These are phyloP conservation scores for Zapornia atra DNA, from an alignment of 2,113 vertebrate species.

Conservation along the genomic window DNA sequence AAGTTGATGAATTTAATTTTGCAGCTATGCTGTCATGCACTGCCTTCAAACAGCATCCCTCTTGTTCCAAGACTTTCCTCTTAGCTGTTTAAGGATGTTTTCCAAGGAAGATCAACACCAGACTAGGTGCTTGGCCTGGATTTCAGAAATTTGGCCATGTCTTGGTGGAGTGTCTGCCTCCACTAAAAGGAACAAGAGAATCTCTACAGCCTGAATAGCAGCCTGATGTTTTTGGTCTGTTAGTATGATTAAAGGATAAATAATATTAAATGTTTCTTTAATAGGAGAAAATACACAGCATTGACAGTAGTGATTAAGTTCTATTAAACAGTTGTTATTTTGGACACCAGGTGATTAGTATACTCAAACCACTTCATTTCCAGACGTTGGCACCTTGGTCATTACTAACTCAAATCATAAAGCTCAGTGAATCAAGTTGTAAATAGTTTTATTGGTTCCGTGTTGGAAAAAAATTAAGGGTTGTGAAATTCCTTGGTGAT, in stretches of 20 bases:
- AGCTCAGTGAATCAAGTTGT: constrained; percentile 59
- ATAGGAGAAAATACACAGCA: constrained; percentile 26
- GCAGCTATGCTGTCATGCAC: background rate
- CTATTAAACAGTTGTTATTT: constrained; percentile 57
- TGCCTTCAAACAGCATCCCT: background rate
- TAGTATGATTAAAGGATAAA: constrained; percentile 46
- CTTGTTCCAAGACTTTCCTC: background rate
- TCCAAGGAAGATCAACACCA: background rate
- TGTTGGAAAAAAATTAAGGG: background rate
- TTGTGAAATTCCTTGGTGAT: constrained; percentile 9
- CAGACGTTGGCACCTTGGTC: constrained; percentile 49
- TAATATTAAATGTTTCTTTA: constrained; percentile 34
- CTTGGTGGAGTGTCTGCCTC: background rate
- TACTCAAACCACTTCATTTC: constrained; percentile 51
- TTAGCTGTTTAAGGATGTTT: background rate
- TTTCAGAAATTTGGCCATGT: background rate
- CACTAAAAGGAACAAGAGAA: background rate
- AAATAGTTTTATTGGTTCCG: constrained; percentile 44
- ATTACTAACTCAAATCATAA: constrained; percentile 32
- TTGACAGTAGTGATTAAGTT: constrained; percentile 52
- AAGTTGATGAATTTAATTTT: background rate
- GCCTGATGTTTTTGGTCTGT: background rate
- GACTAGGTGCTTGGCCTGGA: background rate
- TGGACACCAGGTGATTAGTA: constrained; percentile 52
- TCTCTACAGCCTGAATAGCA: background rate